These are phyloP conservation scores for Meteorus sp. DNA, from an alignment of 1,140 invertebrate genomes.

Conservation along the genomic window DNA sequence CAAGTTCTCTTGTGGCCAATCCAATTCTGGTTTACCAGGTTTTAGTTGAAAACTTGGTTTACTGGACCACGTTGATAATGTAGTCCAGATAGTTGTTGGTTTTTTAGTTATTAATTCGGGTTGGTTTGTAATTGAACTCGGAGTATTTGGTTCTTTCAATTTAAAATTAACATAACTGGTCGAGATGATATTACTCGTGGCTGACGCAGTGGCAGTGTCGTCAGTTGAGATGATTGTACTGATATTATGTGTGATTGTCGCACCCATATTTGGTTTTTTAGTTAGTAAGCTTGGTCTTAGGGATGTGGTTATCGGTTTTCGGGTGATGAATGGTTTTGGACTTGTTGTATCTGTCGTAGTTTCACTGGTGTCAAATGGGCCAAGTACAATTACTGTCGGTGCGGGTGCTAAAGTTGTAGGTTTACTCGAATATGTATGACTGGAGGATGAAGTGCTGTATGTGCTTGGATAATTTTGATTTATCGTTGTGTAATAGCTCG, in stretches of 20 bases:
- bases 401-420: conserved; percentile 61
- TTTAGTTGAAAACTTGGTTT: conserved; percentile 46
- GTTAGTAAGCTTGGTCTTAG: conserved; percentile 40
- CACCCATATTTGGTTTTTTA: conserved; percentile 44
- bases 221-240: conserved; percentile 50
- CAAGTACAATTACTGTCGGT: conserved; percentile 73
- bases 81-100: conserved; percentile 46
- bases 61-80: conserved; percentile 43
- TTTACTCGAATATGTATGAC: conserved; percentile 39
- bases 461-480: conserved; percentile 18
- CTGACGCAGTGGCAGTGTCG: conserved; percentile 29
- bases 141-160: conserved; percentile 43
- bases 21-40: conserved; percentile 32
- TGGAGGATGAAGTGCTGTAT: conserved; percentile 31
- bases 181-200: conserved; percentile 49
- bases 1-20: conserved; percentile 26
- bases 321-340: conserved; percentile 45
- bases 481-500: conserved; percentile 12
- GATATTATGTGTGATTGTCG: conserved; percentile 56
- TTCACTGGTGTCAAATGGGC: conserved; percentile 54
- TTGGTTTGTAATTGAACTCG: conserved; percentile 28
- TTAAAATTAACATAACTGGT: conserved; percentile 55
- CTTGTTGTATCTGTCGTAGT: conserved; percentile 56
- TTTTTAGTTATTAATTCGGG: conserved; percentile 31
- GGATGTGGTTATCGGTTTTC: conserved; percentile 42